phyloP scores from a whole-genome alignment of 2,888 invertebrate species.

The Boloria selene region DNA sequence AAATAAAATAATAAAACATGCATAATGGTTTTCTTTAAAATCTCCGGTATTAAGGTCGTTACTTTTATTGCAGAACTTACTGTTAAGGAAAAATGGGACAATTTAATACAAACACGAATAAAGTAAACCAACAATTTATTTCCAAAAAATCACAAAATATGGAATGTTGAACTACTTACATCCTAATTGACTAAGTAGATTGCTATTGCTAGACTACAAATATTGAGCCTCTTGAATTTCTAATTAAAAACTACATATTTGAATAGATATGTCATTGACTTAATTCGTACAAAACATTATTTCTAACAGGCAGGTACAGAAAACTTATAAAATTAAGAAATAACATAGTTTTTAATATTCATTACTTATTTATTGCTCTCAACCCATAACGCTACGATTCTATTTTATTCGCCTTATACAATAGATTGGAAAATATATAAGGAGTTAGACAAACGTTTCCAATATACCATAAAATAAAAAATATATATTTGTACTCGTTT shows the following conservation, averaged over 20 bases:
- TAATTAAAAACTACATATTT: constrained; percentile 18
- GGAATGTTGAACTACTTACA: constrained; percentile 51
- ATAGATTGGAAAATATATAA: too few relatives aligned
- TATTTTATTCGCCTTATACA: too few relatives aligned
- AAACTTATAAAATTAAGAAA: background rate
- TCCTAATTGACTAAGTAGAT: constrained; percentile 68
- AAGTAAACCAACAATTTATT: constrained; percentile 38
- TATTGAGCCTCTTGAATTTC: constrained; percentile 31
- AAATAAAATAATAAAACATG: background rate
- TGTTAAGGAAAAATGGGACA: background rate
- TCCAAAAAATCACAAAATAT: constrained; percentile 60
- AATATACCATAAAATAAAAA: too few relatives aligned
- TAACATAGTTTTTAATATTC: too few relatives aligned
- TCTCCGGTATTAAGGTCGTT: background rate
- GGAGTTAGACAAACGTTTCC: too few relatives aligned
- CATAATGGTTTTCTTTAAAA: background rate
- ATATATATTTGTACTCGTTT: too few relatives aligned
- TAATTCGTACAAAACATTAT: background rate
- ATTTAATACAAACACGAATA: constrained; percentile 18
- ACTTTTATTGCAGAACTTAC: background rate
- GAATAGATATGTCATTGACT: constrained; percentile 24
- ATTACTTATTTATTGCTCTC: too few relatives aligned
- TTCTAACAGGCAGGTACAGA: background rate
- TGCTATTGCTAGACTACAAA: constrained; percentile 37
- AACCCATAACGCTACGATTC: too few relatives aligned